Evolutionary conservation across 1,140 invertebrate species (phyloP).

Genomic region (Drosophila aff.): DNA sequence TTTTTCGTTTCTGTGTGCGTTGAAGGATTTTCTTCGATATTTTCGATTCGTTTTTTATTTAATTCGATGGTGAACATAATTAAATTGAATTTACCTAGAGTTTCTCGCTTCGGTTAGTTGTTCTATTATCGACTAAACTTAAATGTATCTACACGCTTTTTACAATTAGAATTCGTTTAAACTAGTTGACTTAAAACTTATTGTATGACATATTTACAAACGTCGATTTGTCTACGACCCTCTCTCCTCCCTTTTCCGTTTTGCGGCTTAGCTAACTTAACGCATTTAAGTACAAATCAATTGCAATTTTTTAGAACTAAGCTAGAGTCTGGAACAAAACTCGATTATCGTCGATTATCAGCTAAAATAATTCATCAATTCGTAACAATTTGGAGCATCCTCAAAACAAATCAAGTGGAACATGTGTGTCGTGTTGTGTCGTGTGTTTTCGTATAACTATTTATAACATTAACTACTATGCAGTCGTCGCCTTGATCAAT

Average conservation of each 20-base stretch:
- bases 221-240: slow-evolving; percentile 59
- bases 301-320: slow-evolving; percentile 60
- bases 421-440: slow-evolving; percentile 31
- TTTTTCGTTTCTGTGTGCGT: slow-evolving; percentile 50
- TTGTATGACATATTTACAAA: slow-evolving; percentile 79
- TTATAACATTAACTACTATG: slow-evolving; percentile 73
- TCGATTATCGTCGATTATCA: slow-evolving; percentile 46
- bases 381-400: slow-evolving; percentile 61
- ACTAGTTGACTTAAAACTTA: slow-evolving; percentile 79
- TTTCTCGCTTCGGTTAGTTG: slow-evolving; percentile 47
- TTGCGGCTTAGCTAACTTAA: slow-evolving; percentile 64
- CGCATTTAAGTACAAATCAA: slow-evolving; percentile 78
- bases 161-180: slow-evolving; percentile 77
- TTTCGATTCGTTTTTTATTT: slow-evolving; percentile 55
- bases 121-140: slow-evolving; percentile 71
- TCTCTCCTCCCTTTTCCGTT: slow-evolving; percentile 7
- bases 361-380: slow-evolving; percentile 64
- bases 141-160: slow-evolving; percentile 73
- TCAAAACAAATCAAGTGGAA: slow-evolving; percentile 59
- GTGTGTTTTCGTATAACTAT: slow-evolving; percentile 42
- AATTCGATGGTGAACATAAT: slow-evolving; percentile 72
- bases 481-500: slow-evolving; percentile 76
- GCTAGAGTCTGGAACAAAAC: slow-evolving; percentile 63
- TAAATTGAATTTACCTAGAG: slow-evolving; percentile 73
- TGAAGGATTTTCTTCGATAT: slow-evolving; percentile 51